A percentile compares a stretch with the other conserved stretches of the same genome.
Evolutionary conservation across 2,888 invertebrate genomes (phyloP).

Genomic region (Chironomus tentans): DNA sequence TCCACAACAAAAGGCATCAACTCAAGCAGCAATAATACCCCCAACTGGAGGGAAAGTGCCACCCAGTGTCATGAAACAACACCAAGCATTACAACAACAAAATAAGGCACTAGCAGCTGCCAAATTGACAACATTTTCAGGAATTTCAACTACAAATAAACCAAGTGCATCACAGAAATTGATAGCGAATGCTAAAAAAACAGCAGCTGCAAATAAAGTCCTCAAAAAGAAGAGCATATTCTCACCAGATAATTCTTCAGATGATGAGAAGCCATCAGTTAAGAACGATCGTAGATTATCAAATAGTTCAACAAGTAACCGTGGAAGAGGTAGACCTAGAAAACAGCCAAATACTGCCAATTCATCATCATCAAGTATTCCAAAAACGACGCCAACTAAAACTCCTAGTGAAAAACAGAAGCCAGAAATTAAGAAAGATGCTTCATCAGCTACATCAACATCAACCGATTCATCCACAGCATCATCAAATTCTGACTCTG

Average conservation of each 20-base stretch:
- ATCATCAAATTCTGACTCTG: constrained; percentile 16
- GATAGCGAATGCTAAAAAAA: background rate
- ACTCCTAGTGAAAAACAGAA: constrained; percentile 22
- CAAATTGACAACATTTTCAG: background rate
- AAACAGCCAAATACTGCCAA: background rate
- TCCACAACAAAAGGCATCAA: background rate
- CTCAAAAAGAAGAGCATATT: constrained; percentile 69
- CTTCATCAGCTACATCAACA: background rate
- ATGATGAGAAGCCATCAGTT: constrained; percentile 40
- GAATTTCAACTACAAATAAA: background rate
- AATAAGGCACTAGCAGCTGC: constrained; percentile 5
- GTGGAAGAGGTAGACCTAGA: constrained; percentile 3
- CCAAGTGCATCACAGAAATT: background rate
- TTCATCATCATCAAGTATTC: constrained; percentile 33
- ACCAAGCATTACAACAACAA: constrained; percentile 26
- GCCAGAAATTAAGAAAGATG: constrained; percentile 15
- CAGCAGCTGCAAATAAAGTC: constrained; percentile 30
- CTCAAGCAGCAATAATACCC: constrained; percentile 28
- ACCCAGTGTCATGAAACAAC: constrained; percentile 33
- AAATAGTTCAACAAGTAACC: constrained; percentile 27
- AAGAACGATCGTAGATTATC: constrained; percentile 32
- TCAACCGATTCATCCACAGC: constrained; percentile 14
- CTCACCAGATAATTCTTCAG: constrained; percentile 70
- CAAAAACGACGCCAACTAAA: constrained; percentile 22
- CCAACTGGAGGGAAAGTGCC: constrained; percentile 41